A percentile compares a stretch with the other conserved stretches of the same genome.
These are phyloP conservation scores for Cephus pulcher DNA, from an alignment of 2,888 invertebrate species.

Conservation along the genomic window DNA sequence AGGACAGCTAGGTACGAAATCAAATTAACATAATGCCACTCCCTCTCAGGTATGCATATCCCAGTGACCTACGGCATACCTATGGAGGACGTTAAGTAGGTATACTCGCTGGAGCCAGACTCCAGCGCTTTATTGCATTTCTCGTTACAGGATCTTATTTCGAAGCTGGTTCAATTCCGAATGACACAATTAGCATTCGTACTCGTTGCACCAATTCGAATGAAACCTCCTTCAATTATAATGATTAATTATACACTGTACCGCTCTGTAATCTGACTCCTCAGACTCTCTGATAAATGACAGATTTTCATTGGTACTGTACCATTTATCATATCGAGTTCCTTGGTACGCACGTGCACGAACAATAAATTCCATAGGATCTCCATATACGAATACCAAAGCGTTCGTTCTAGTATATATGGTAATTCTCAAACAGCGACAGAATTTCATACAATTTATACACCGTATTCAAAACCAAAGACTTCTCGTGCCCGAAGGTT, in stretches of 20 bases:
- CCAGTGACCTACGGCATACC: background rate
- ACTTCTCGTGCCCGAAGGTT: background rate
- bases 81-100: background rate
- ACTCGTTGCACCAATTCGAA: background rate
- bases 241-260: background rate
- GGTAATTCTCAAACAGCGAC: background rate
- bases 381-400: background rate
- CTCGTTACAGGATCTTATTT: background rate
- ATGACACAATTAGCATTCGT: background rate
- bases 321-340: background rate
- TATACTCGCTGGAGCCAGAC: background rate
- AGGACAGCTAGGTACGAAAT: background rate
- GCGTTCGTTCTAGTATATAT: background rate
- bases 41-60: background rate
- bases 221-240: background rate
- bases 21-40: background rate
- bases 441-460: background rate
- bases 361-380: background rate
- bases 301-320: background rate
- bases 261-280: background rate
- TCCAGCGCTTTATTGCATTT: background rate
- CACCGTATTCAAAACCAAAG: background rate
- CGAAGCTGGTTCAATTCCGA: background rate
- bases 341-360: background rate
- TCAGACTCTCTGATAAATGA: background rate